Percentiles rank a stretch among this genome's conserved stretches.
These are phyloP conservation scores for roundworm (Caenorhabditis elegans) DNA, from an alignment of 1,140 invertebrate genomes.

Conservation along the genomic window WBcel235 BX284605.5:11027001-11027500, in stretches of 20 bases:
- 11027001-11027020: neutral
- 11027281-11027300: slow-evolving; percentile 7
- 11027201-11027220: neutral
- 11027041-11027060: neutral
- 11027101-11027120: neutral
- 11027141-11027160: too few species aligned
- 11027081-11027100: neutral
- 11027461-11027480: neutral
- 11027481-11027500: neutral
- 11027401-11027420: neutral
- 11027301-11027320: neutral
- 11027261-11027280: neutral
- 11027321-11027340: neutral
- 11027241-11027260: too few species aligned
- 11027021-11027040: neutral
- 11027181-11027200: neutral
- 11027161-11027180: neutral
- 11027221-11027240: neutral
- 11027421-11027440: neutral
- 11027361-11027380: neutral
- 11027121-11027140: neutral
- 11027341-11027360: slow-evolving; percentile 20
- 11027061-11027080: neutral
- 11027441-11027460: neutral
- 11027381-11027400: neutral